phyloP scores from a whole-genome alignment of 2,797 vertebrate genomes.

The Notolabrus celidotus region DNA sequence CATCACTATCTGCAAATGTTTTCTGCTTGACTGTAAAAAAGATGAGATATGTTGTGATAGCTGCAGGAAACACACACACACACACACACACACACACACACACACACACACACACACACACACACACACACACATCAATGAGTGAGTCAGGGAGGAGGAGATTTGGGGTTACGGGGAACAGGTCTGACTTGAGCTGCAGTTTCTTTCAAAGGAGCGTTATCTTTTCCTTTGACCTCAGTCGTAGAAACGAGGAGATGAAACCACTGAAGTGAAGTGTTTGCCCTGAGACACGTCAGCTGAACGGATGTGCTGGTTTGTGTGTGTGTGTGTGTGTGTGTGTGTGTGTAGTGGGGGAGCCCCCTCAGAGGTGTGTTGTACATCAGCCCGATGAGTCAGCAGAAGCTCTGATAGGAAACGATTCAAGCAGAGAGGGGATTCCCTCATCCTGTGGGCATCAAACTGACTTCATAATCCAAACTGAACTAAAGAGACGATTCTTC shows the following conservation, averaged over 20 bases:
- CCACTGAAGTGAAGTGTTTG: not conserved
- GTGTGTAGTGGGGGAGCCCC: conserved; percentile 22
- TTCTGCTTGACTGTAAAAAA: not conserved
- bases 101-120: conserved; percentile 1
- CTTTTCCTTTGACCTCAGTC: not conserved
- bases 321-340: conserved; percentile 20
- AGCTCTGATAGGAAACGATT: conserved; percentile 25
- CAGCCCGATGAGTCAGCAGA: conserved; percentile 39
- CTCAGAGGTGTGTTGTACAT: not conserved
- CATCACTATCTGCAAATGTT: not conserved
- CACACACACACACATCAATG: not conserved
- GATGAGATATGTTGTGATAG: conserved; percentile 6
- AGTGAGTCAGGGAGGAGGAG: not conserved
- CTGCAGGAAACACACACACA: conserved; percentile 8
- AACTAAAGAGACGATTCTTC: not conserved
- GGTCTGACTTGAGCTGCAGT: conserved; percentile 1
- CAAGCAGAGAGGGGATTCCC: conserved; percentile 26
- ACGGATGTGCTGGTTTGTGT: conserved; percentile 14
- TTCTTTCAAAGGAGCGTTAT: not conserved
- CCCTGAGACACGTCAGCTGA: conserved; percentile 8
- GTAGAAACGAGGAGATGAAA: conserved; percentile 25
- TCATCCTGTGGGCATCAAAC: not conserved
- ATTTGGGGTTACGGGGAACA: not conserved
- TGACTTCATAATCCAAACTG: not conserved
- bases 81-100: conserved; percentile 4